phyloP scores from a whole-genome alignment of 1,140 invertebrate genomes.

The Fragariocoptes setiger region DNA sequence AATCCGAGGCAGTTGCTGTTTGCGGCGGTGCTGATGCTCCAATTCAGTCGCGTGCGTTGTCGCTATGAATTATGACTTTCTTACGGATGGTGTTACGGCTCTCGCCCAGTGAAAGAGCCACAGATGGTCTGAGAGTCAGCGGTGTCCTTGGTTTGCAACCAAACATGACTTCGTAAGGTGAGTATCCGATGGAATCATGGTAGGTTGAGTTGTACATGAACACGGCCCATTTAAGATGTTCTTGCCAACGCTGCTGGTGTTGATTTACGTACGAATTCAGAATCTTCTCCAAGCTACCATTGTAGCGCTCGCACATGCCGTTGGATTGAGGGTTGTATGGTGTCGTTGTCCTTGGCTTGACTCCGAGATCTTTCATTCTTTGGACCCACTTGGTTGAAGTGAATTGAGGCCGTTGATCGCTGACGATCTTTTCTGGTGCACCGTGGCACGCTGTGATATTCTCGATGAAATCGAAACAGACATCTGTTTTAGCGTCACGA shows the following conservation, averaged over 20 bases:
- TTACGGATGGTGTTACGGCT: too few relatives aligned
- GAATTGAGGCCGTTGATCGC: slow-evolving; percentile 10
- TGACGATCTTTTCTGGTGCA: slow-evolving; percentile 7
- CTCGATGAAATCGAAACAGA: slow-evolving; percentile 12
- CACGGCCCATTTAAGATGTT: slow-evolving; percentile 16
- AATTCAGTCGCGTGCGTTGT: too few relatives aligned
- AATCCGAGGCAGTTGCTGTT: too few relatives aligned
- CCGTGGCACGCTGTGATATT: slow-evolving; percentile 9
- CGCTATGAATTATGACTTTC: too few relatives aligned
- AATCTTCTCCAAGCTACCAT: slow-evolving; percentile 8
- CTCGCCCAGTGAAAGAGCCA: too few relatives aligned
- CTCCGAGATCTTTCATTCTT: slow-evolving; percentile 2
- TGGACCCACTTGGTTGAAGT: slow-evolving; percentile 1
- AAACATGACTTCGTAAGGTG: slow-evolving; percentile 19
- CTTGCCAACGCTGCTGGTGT: slow-evolving; percentile 18
- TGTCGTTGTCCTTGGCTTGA: slow-evolving; percentile 1
- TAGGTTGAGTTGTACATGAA: slow-evolving; percentile 19
- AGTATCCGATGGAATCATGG: slow-evolving; percentile 16
- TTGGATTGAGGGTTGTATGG: slow-evolving; percentile 9
- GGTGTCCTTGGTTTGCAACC: slow-evolving; percentile 14
- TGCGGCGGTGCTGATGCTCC: too few relatives aligned
- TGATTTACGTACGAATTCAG: slow-evolving; percentile 12
- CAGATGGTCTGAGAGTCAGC: background rate
- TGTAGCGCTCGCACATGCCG: slow-evolving; percentile 9
- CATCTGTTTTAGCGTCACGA: slow-evolving; percentile 9